Conservation (phyloP, 2,113 vertebrate genomes). For the Sinocyclocheilus rhinocerous region DNA sequence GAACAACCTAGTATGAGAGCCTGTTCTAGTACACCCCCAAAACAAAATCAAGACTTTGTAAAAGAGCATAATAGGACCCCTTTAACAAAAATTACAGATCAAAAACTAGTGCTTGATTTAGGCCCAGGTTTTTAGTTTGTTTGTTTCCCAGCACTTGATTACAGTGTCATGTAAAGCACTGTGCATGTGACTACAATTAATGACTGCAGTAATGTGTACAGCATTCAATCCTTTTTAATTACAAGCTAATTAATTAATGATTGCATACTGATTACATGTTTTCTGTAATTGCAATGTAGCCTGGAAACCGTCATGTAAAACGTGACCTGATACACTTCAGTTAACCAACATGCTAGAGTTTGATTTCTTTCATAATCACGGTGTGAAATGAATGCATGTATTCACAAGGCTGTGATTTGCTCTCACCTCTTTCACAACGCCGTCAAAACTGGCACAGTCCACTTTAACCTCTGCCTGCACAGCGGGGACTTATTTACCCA, state of each 20-base stretch:
- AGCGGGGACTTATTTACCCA: constrained; percentile 74
- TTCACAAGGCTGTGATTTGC: constrained; percentile 71
- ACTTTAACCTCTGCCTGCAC: constrained; percentile 76
- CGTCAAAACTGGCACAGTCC: constrained; percentile 71
- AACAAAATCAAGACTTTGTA: too few species aligned
- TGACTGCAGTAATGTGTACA: background rate
- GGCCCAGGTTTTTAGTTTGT: background rate
- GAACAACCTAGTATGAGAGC: too few species aligned
- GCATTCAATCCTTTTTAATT: background rate
- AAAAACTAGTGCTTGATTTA: background rate
- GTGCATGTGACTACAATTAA: background rate
- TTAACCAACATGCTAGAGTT: constrained; percentile 60
- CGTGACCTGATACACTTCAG: background rate
- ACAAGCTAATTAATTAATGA: background rate
- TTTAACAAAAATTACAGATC: background rate
- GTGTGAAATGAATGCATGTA: constrained; percentile 70
- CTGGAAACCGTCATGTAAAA: background rate
- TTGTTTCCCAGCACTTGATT: background rate
- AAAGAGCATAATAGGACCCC: too few species aligned
- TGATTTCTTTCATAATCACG: constrained; percentile 69
- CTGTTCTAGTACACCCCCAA: too few species aligned
- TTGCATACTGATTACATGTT: background rate
- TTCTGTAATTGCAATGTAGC: background rate
- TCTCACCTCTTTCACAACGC: constrained; percentile 72
- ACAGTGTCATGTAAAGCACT: background rate